Evolutionary conservation across 2,888 invertebrate genomes (phyloP), one percentile per base, ranked within the genome.

Genomic region (Mactromeris polynyma): DNA sequence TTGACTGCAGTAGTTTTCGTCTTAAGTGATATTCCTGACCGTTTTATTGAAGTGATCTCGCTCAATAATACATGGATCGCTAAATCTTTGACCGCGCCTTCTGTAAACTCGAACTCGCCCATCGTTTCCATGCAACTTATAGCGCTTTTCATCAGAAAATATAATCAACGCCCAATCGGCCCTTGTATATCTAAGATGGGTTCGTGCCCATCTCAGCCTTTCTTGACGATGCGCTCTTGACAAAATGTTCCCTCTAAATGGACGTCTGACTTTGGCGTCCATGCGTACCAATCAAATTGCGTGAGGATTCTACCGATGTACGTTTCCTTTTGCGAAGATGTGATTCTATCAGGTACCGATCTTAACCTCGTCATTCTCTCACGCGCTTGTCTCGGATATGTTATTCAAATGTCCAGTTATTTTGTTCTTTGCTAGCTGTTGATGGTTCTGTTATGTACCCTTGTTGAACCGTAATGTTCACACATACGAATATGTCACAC

Each of bases 31-130:
- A n/a, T n/a, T n/a, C 85, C 89, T 1, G 69, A 84, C 87, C 84
- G 84, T 2, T 87, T n/a, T 85, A 87, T 87, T 82, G 40, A 89
- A 90, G 6, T 31, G 31, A 38, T 90, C 88, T 58, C 26, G n/a
- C 51, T 90, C 86, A n/a, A 80, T n/a, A 17, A 84, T 26, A 84
- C 88, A 90, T 31, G 21, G 17, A 0, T 46, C 81, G 19, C 36
- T 78, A 77, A 78, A 31, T 14, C 83, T 36, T 54, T 90, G 88
- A 9, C 85, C 83, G n/a, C 81, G 80, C 0, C 88, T 86, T 19
- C 84, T 81, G 64, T 84, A 88, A n/a, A 86, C 64, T 2, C 83
- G 69, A 0, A 42, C 77, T 11, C 86, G 73, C 2, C 83, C 58
- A 58, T 58, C 58, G 21, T 21, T 26, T 3, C 58, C 21, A n/a